These are phyloP conservation scores for Drosophila erecta DNA, from an alignment of 1,140 invertebrate genomes.

Conservation along the genomic window DNA sequence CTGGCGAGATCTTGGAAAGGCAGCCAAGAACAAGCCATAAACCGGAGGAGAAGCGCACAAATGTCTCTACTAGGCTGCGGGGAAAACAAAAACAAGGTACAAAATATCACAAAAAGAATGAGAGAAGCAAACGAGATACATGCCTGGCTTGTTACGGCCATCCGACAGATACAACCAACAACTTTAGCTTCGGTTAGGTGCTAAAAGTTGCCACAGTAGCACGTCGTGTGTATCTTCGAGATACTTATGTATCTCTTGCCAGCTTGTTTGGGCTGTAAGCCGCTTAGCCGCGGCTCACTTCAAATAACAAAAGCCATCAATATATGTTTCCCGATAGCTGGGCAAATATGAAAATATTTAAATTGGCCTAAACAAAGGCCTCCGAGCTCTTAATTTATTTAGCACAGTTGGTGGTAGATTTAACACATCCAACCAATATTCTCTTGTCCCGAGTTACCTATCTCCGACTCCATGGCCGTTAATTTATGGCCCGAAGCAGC, in stretches of 20 bases:
- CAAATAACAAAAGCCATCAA: conserved; percentile 58
- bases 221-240: conserved; percentile 64
- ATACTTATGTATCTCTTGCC: conserved; percentile 49
- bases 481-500: conserved; percentile 44
- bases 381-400: conserved; percentile 68
- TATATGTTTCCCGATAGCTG: conserved; percentile 46
- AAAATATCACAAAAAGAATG: conserved; percentile 22
- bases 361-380: conserved; percentile 54
- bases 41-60: conserved; percentile 56
- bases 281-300: conserved; percentile 59
- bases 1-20: conserved; percentile 49
- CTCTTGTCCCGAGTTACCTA: not conserved
- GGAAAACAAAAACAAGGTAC: conserved; percentile 32
- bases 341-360: conserved; percentile 71
- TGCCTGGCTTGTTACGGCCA: conserved; percentile 64
- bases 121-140: conserved; percentile 49
- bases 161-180: conserved; percentile 45
- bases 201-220: conserved; percentile 72
- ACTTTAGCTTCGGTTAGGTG: conserved; percentile 55
- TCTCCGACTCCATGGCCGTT: conserved; percentile 15
- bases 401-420: conserved; percentile 77
- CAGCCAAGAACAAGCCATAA: conserved; percentile 74
- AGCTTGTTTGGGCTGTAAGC: conserved; percentile 52
- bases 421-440: conserved; percentile 49
- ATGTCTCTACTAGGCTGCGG: conserved; percentile 41